Evolutionary conservation across 2,888 invertebrate species (phyloP), one percentile per base, ranked within the genome.

Genomic region (Nycteola revayana): DNA sequence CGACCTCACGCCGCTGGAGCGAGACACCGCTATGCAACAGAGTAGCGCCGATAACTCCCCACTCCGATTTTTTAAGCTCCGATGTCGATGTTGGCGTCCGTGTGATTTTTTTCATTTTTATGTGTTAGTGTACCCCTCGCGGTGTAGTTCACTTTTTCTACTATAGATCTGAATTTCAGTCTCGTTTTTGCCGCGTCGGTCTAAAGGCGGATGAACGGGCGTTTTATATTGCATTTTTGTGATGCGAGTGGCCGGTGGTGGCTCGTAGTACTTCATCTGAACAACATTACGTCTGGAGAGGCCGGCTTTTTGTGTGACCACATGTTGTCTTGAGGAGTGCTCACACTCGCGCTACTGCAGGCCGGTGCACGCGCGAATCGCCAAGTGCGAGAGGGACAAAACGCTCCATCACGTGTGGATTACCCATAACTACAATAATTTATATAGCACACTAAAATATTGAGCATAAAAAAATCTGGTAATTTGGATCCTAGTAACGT

Each of bases 81-180:
- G 65, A 59, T 74, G 72, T 79, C 63, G 60, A 77, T 85, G 87
- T 86, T 71, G 63, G 81, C 75, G 83, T 85, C 70, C 68, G 82
- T 87, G 85, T 81, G 79, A 84, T 87, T 88, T 88, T 87, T 88
- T 88, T 82, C 89, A 78, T 84, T 86, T 86, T 88, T 79, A 86
- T 88, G 87, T 88, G 86, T 86, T 84, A 78, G 88, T 88, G 88
- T 88, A 85, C 84, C 88, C 88, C 87, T 85, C 87, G 68, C 81
- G 80, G 85, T 84, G 87, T 87, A 86, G 88, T 88, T 87, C 82
- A 84, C 88, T 89, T 89, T 89, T 89, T 89, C 88, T 89, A 89
- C 89, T 89, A 89, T 89, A 88, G 89, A 89, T 88, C 87, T 86
- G 87, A 87, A 86, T 75, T 87, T 89, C 89, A 89, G 89, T 89